Conservation (phyloP, 1,140 invertebrate genomes). For the Sinonovacula constricta region DNA sequence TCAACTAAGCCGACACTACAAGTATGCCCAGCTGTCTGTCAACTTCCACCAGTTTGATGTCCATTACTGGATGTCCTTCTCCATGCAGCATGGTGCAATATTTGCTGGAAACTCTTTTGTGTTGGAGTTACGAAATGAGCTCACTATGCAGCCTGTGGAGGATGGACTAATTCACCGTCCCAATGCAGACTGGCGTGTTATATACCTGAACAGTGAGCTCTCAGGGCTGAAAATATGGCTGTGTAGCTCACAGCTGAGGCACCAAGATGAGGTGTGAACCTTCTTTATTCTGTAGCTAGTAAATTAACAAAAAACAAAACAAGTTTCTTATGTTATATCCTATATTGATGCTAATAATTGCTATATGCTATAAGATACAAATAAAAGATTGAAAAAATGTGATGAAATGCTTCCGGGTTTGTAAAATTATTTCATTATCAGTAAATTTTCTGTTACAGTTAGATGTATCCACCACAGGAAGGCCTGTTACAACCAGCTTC, state of each 20-base stretch:
- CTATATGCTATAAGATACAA: too few relatives aligned
- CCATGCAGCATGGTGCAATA: slow-evolving; percentile 96
- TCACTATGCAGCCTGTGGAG: slow-evolving; percentile 86
- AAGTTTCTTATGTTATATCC: too few relatives aligned
- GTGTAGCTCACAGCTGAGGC: slow-evolving; percentile 82
- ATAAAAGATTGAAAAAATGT: too few relatives aligned
- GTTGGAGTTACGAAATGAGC: slow-evolving; percentile 78
- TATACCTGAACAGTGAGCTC: slow-evolving; percentile 95
- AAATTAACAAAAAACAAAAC: too few relatives aligned
- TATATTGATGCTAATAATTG: too few relatives aligned
- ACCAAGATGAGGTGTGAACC: slow-evolving; percentile 61
- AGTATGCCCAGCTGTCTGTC: slow-evolving; percentile 83
- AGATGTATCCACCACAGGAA: slow-evolving; percentile 79
- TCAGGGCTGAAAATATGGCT: slow-evolving; percentile 95
- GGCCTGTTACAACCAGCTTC: slow-evolving; percentile 91
- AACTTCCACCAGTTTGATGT: slow-evolving; percentile 94
- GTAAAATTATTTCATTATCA: too few relatives aligned
- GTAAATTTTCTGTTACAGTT: slow-evolving; percentile 56
- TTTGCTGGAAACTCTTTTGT: slow-evolving; percentile 90
- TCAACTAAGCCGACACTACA: slow-evolving; percentile 95
- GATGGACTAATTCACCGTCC: slow-evolving; percentile 93
- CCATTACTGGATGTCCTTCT: slow-evolving; percentile 99
- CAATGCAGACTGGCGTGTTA: slow-evolving; percentile 92
- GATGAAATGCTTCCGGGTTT: too few relatives aligned
- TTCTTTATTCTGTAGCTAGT: slow-evolving; percentile 10